phyloP scores from a whole-genome alignment of 2,888 invertebrate genomes.

The Callyntrura sp. region DNA sequence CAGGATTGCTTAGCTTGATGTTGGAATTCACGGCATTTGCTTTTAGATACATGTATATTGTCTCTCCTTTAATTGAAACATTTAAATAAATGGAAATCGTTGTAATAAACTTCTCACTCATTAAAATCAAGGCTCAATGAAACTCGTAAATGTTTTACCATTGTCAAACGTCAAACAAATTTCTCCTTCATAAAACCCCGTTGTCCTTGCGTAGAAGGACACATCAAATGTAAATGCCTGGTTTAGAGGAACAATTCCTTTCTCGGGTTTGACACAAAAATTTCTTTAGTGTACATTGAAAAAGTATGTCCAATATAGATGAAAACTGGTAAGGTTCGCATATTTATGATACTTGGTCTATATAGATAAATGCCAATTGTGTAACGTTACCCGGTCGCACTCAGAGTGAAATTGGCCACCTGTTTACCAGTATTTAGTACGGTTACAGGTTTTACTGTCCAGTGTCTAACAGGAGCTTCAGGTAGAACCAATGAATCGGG shows the following conservation, averaged over 20 bases:
- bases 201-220: conserved; percentile 67
- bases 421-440: conserved; percentile 78
- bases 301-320: too few species aligned
- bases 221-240: conserved; percentile 78
- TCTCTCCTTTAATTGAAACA: conserved; percentile 69
- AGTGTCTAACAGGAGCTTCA: conserved; percentile 78
- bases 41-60: conserved; percentile 64
- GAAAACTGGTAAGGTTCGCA: too few species aligned
- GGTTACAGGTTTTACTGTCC: conserved; percentile 71
- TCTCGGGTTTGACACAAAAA: conserved; percentile 80
- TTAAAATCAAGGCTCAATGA: background rate
- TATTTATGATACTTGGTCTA: too few species aligned
- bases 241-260: conserved; percentile 76
- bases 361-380: too few species aligned
- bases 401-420: conserved; percentile 74
- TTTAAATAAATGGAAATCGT: background rate
- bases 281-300: conserved; percentile 59
- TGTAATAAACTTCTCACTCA: background rate
- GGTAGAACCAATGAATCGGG: conserved; percentile 79
- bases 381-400: conserved; percentile 76
- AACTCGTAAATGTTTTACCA: conserved; percentile 69
- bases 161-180: conserved; percentile 81
- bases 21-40: conserved; percentile 66
- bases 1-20: conserved; percentile 52
- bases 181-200: conserved; percentile 74